These are phyloP conservation scores for Papilio dardanus DNA, from an alignment of 1,140 invertebrate species.

Conservation along the genomic window DNA sequence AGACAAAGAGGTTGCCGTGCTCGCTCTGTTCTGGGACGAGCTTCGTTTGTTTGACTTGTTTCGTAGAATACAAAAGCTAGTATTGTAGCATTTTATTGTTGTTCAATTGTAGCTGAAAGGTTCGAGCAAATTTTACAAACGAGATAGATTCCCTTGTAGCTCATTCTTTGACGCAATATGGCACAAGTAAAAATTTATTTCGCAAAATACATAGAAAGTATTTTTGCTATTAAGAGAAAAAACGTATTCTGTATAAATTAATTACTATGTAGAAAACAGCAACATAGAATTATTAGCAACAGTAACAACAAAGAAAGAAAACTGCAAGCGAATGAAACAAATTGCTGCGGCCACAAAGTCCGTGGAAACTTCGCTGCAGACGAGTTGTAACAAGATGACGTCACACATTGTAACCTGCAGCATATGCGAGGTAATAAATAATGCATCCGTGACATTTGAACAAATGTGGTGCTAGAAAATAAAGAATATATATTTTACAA, in stretches of 20 bases:
- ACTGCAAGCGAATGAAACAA: conserved; percentile 16
- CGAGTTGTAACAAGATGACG: conserved; percentile 9
- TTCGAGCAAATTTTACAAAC: background rate
- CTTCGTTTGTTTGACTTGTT: background rate
- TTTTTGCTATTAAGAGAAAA: background rate
- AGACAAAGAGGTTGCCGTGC: background rate
- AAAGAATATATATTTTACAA: background rate
- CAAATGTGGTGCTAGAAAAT: background rate
- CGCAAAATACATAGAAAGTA: background rate
- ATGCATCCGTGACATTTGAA: background rate
- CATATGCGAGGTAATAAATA: conserved; percentile 12
- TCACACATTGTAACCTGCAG: conserved; percentile 1
- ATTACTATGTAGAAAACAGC: background rate
- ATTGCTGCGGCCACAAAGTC: conserved; percentile 17
- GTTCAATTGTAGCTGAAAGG: background rate
- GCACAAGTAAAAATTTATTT: background rate
- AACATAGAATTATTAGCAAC: background rate
- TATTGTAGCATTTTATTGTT: background rate
- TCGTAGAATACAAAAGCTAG: background rate
- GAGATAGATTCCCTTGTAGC: background rate
- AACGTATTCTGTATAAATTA: background rate
- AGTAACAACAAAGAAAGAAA: background rate
- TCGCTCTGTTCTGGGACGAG: background rate
- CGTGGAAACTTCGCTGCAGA: conserved; percentile 5
- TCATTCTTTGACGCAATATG: background rate